Conservation (phyloP, 2,113 vertebrate species). For the Hippocampus mohnikei region DNA sequence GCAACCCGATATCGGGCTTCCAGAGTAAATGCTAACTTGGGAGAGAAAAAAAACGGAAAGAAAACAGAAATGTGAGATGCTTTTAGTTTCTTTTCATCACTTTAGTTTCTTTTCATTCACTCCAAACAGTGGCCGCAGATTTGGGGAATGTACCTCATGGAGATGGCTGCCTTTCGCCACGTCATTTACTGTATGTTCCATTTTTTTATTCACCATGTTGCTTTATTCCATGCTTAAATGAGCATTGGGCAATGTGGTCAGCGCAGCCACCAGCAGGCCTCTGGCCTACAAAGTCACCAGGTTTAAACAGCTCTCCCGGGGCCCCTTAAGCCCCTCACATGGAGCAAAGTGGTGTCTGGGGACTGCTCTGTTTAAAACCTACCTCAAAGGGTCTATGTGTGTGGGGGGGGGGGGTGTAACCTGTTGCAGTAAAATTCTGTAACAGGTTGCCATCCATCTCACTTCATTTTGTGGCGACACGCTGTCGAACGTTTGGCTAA, state of each 20-base stretch:
- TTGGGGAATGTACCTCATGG: neutral
- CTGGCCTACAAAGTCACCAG: slow-evolving; percentile 52
- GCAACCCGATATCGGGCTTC: neutral
- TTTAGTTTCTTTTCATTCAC: too few relatives aligned
- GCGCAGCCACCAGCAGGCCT: slow-evolving; percentile 16
- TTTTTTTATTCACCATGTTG: neutral
- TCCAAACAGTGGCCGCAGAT: neutral
- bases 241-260: neutral
- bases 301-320: slow-evolving; percentile 42
- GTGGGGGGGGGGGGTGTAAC: slow-evolving; percentile 36
- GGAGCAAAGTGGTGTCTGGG: slow-evolving; percentile 57
- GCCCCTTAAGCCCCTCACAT: slow-evolving; percentile 59
- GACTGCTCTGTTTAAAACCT: slow-evolving; percentile 48
- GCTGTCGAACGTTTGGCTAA: slow-evolving; percentile 14
- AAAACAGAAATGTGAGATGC: slow-evolving; percentile 13
- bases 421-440: slow-evolving; percentile 31
- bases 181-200: neutral
- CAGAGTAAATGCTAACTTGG: neutral
- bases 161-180: neutral
- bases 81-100: neutral
- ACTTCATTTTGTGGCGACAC: slow-evolving; percentile 33
- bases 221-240: neutral
- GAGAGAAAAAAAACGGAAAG: neutral
- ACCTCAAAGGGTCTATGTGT: slow-evolving; percentile 42
- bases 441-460: slow-evolving; percentile 49